Base-by-base conservation (phyloP, 2,888 invertebrate genomes). In the Euphydryas editha region DNA sequence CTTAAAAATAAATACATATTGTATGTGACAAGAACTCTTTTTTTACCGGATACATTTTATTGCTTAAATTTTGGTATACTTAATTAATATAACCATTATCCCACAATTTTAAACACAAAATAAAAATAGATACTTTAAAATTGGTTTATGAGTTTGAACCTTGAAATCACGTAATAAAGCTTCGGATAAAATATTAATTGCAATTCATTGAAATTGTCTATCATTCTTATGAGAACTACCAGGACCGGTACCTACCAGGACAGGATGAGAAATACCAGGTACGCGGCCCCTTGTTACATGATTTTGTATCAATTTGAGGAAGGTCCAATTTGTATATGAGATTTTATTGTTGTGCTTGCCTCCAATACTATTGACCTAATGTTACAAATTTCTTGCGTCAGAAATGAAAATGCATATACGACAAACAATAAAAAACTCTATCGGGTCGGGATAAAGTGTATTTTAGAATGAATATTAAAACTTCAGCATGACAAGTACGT, bases 291-390 rank as follows among this genome's bases (percentile, higher is more conserved):
- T 13, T 24, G n/a, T 54, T 54, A 30, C 54, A 36, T 36, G 36
- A 54, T 36, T 36, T 36, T 17, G 36, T 56, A 36, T 46, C 20
- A 56, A 21, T 20, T 36, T 62, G 47, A 47, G 18, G 24, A 55
- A 62, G 57, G 37, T 24, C 13, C 47, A 47, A 57, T 47, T 44
- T 57, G 49, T 39, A 42, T 11, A 36, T 54, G 20, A 58, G 58
- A 59, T 55, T 61, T 51, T 49, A 65, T 65, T 62, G 62, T 65
- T 55, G 60, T 56, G 57, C 57, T 51, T 60, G 59, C 56, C 46
- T 65, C 59, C 59, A 60, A 65, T 60, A 65, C 67, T 65, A 64
- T 67, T 70, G 70, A 70, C 70, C 70, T 37, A 70, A 70, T 70
- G 65, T 65, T 62, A 68, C 70, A 58, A 61, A 61, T 65, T 56